These are phyloP conservation scores for Peromyscus maniculatus DNA, from an alignment of 2,113 vertebrate genomes.

Conservation along the genomic window DNA sequence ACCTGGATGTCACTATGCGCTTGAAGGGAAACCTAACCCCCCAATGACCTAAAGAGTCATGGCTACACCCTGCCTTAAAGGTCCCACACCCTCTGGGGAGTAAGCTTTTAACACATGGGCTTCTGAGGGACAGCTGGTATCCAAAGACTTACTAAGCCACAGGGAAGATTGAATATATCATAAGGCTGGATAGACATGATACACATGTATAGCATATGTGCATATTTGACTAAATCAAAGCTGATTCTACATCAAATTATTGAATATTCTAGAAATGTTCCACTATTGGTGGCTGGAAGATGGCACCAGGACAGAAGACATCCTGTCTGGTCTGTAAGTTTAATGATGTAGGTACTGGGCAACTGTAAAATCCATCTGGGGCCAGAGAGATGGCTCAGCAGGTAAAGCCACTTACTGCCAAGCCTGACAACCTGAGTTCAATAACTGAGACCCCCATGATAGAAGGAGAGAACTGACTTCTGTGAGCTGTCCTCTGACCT, in stretches of 20 bases:
- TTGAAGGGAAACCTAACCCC: too few relatives aligned
- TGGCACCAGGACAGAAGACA: neutral
- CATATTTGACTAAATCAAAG: slow-evolving; percentile 2
- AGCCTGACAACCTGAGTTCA: neutral
- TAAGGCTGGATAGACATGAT: too few relatives aligned
- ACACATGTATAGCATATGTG: too few relatives aligned
- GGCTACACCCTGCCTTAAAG: neutral
- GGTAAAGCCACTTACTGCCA: neutral
- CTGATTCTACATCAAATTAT: neutral
- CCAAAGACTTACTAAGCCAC: neutral
- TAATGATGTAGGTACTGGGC: neutral
- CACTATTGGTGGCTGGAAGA: neutral
- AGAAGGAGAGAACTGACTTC: neutral
- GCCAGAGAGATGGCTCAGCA: neutral
- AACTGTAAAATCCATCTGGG: slow-evolving; percentile 19
- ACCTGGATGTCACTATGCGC: neutral
- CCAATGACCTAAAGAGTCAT: neutral
- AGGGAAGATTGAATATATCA: neutral
- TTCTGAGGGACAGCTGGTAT: neutral
- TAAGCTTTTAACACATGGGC: neutral
- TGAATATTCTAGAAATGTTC: neutral
- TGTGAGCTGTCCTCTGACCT: neutral
- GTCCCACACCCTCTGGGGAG: neutral
- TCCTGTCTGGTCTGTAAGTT: slow-evolving; percentile 5
- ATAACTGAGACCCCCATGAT: neutral